phyloP scores from a whole-genome alignment of 2,113 vertebrate genomes.

The Dolichallabes microphthalmus region DNA sequence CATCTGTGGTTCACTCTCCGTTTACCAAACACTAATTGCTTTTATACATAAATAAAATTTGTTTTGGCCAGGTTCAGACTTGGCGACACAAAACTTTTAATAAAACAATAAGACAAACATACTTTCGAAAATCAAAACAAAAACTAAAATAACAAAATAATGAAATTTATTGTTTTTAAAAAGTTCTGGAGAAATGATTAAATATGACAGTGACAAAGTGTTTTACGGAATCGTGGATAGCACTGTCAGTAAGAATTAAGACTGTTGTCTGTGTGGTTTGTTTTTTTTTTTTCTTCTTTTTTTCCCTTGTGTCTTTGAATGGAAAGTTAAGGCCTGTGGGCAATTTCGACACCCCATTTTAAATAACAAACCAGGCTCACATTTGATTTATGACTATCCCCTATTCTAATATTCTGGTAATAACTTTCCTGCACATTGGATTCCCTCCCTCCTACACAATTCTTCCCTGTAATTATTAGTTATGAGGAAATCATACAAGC shows the following conservation, averaged over 20 bases:
- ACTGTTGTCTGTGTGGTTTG: not conserved
- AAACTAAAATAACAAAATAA: not conserved
- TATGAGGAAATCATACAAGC: not conserved
- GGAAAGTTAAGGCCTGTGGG: not conserved
- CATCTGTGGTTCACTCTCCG: too few relatives aligned
- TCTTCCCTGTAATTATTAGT: not conserved
- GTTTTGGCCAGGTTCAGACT: not conserved
- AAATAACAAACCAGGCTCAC: not conserved
- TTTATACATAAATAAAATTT: too few relatives aligned
- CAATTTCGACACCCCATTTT: not conserved
- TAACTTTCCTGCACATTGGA: slow-evolving; percentile 9
- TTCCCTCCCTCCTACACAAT: not conserved
- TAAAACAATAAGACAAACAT: not conserved
- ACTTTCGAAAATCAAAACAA: not conserved
- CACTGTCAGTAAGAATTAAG: not conserved
- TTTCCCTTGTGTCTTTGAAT: not conserved
- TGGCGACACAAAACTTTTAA: not conserved
- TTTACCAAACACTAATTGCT: too few relatives aligned
- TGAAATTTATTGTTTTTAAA: not conserved
- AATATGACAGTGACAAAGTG: not conserved
- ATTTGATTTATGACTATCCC: slow-evolving; percentile 27
- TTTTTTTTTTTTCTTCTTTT: not conserved
- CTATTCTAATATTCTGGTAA: slow-evolving; percentile 5
- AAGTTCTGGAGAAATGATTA: not conserved
- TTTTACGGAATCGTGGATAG: too few relatives aligned